Percentiles rank a stretch among this genome's conserved stretches.
Evolutionary conservation across 1,140 invertebrate species (phyloP).

Genomic region (Drosophila burlai): DNA sequence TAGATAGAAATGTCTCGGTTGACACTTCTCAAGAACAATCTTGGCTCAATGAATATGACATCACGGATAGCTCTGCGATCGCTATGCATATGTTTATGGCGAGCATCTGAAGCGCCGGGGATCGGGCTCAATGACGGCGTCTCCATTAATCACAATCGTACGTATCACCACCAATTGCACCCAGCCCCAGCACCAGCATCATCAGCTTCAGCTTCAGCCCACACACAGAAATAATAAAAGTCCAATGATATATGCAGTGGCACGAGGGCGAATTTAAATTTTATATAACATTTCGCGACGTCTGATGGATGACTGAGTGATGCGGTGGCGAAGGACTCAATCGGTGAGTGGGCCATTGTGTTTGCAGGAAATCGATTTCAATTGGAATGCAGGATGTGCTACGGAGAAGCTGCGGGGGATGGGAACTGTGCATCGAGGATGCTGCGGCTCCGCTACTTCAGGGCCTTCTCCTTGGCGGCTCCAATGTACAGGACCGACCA

Average conservation of each 20-base stretch:
- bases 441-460: constrained; percentile 24
- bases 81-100: constrained; percentile 44
- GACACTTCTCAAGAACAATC: constrained; percentile 59
- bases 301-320: constrained; percentile 36
- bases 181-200: constrained; percentile 49
- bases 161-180: constrained; percentile 62
- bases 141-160: constrained; percentile 78
- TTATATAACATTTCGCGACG: constrained; percentile 41
- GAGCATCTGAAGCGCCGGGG: constrained; percentile 52
- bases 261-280: constrained; percentile 63
- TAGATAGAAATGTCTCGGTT: constrained; percentile 49
- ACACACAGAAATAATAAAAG: constrained; percentile 26
- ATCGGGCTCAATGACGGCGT: constrained; percentile 74
- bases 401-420: not conserved
- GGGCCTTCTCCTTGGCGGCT: constrained; percentile 30
- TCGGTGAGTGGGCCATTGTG: constrained; percentile 47
- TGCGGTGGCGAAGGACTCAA: constrained; percentile 50
- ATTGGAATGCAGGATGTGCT: not conserved
- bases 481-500: constrained; percentile 78
- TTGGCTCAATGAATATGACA: constrained; percentile 65
- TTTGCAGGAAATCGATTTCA: constrained; percentile 25
- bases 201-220: constrained; percentile 30
- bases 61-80: constrained; percentile 56
- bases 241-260: constrained; percentile 53
- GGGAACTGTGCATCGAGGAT: not conserved